A percentile compares a stretch with the other conserved stretches of the same genome.
Evolutionary conservation across 2,888 invertebrate genomes (phyloP).

Genomic region (Lycophotia porphyrea): DNA sequence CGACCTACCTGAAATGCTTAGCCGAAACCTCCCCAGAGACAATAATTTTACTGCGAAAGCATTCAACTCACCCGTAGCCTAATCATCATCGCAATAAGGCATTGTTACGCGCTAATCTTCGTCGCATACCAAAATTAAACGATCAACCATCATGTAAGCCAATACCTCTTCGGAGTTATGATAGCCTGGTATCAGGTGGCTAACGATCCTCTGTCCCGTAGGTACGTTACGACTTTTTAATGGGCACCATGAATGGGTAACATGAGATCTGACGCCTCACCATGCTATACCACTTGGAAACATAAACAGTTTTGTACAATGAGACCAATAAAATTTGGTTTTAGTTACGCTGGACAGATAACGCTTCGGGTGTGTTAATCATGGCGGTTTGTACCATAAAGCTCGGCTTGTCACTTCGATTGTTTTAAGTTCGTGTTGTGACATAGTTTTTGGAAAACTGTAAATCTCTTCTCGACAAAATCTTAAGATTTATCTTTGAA

Average conservation of each 20-base stretch:
- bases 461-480: slow-evolving; percentile 23
- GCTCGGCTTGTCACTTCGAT: slow-evolving; percentile 50
- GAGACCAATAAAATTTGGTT: slow-evolving; percentile 84
- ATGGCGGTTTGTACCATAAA: slow-evolving; percentile 64
- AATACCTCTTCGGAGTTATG: slow-evolving; percentile 76
- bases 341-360: slow-evolving; percentile 76
- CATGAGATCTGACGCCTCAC: slow-evolving; percentile 82
- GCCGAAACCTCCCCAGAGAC: slow-evolving; percentile 2
- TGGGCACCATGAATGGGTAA: slow-evolving; percentile 89
- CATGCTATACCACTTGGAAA: slow-evolving; percentile 75
- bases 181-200: slow-evolving; percentile 87
- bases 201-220: slow-evolving; percentile 89
- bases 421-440: slow-evolving; percentile 52
- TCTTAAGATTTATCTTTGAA: neutral
- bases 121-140: slow-evolving; percentile 78
- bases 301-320: slow-evolving; percentile 85
- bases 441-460: slow-evolving; percentile 31
- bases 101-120: slow-evolving; percentile 68
- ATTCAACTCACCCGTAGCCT: slow-evolving; percentile 56
- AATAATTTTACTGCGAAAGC: slow-evolving; percentile 43
- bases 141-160: slow-evolving; percentile 70
- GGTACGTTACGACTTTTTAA: slow-evolving; percentile 89
- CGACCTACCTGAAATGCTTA: neutral
- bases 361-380: slow-evolving; percentile 67
- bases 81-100: slow-evolving; percentile 65